phyloP scores from a whole-genome alignment of 2,113 vertebrate genomes.

The Amphilophus citrinellus region DNA sequence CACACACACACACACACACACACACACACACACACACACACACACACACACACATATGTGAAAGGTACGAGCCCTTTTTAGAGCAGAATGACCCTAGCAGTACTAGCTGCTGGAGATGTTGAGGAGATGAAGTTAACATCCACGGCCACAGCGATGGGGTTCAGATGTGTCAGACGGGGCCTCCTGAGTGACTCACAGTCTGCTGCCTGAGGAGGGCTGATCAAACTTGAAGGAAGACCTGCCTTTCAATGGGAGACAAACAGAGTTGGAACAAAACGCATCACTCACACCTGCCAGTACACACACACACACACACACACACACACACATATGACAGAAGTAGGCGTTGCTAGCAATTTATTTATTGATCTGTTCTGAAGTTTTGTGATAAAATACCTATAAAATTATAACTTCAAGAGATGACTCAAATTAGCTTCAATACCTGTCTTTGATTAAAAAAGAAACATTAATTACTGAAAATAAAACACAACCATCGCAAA shows the following conservation, averaged over 20 bases:
- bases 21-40: too few species aligned
- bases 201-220: constrained; percentile 67
- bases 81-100: neutral
- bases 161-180: constrained; percentile 49
- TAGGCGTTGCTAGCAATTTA: neutral
- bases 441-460: neutral
- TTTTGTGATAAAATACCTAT: neutral
- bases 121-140: constrained; percentile 58
- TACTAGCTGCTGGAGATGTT: constrained; percentile 28
- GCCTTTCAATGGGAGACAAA: constrained; percentile 47
- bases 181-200: constrained; percentile 61
- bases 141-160: constrained; percentile 53
- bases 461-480: neutral
- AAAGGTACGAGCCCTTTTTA: constrained; percentile 37
- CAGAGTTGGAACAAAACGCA: constrained; percentile 44
- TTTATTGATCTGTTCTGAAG: neutral
- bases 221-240: constrained; percentile 66
- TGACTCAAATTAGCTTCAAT: neutral
- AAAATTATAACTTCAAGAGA: neutral
- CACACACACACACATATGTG: neutral
- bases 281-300: constrained; percentile 1
- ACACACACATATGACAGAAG: neutral
- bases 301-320: neutral
- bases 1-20: too few species aligned
- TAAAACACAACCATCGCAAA: neutral